Percentiles rank a stretch among this genome's conserved stretches.
Conservation (phyloP, 2,113 vertebrate genomes). For the Rhabdomys dilectus region DNA sequence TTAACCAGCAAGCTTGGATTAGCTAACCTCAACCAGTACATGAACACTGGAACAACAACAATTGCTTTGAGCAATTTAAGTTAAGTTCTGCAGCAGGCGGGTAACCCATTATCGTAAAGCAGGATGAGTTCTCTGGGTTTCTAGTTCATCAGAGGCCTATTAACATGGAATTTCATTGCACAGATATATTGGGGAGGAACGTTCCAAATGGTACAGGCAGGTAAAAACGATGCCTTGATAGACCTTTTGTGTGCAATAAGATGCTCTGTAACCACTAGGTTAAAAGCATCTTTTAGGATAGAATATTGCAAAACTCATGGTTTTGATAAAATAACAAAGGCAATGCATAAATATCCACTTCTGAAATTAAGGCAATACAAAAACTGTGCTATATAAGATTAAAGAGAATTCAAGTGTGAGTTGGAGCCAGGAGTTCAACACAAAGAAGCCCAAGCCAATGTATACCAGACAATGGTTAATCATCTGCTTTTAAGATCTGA, state of each 20-base stretch:
- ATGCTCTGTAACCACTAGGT: neutral
- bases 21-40: neutral
- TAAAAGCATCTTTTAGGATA: conserved; percentile 35
- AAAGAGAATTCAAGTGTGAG: conserved; percentile 56
- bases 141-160: neutral
- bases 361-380: conserved; percentile 56
- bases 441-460: conserved; percentile 35
- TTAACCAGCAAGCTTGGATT: neutral
- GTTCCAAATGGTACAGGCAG: neutral
- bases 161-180: neutral
- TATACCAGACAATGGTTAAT: conserved; percentile 53
- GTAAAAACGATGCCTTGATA: conserved; percentile 12
- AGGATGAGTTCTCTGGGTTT: conserved; percentile 20
- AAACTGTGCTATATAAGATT: conserved; percentile 19
- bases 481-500: conserved; percentile 59
- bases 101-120: neutral
- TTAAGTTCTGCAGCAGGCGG: neutral
- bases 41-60: neutral
- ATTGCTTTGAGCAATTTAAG: neutral
- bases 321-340: conserved; percentile 69
- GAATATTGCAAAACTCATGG: conserved; percentile 22
- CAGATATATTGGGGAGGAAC: neutral
- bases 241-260: neutral
- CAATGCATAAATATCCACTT: conserved; percentile 50
- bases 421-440: conserved; percentile 61